Evolutionary conservation across 2,888 invertebrate species (phyloP).

Genomic region (Drosophila anomalata): DNA sequence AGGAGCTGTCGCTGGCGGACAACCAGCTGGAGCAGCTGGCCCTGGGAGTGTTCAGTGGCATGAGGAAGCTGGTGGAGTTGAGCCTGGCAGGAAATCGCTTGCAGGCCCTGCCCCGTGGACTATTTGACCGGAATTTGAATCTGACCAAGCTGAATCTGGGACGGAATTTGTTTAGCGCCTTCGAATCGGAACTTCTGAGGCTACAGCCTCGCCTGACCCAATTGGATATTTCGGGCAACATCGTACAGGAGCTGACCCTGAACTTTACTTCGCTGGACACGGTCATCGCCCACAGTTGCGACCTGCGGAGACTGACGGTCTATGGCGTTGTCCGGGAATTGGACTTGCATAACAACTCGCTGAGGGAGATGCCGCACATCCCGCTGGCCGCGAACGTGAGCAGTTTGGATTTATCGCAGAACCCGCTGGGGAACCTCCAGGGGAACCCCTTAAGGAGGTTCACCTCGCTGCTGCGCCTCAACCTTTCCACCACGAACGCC

Average conservation of each 20-base stretch:
- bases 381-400: conserved; percentile 79
- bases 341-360: conserved; percentile 81
- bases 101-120: conserved; percentile 68
- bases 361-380: conserved; percentile 81
- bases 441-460: conserved; percentile 79
- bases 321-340: conserved; percentile 76
- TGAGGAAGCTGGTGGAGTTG: conserved; percentile 77
- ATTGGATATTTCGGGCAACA: conserved; percentile 81
- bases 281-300: conserved; percentile 76
- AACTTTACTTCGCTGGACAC: conserved; percentile 75
- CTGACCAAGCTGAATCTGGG: conserved; percentile 78
- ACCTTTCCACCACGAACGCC: conserved; percentile 76
- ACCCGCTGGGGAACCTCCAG: conserved; percentile 80
- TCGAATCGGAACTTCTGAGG: conserved; percentile 80
- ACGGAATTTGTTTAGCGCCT: conserved; percentile 75
- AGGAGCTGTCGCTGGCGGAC: conserved; percentile 74
- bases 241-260: conserved; percentile 77
- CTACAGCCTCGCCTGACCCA: conserved; percentile 68
- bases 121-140: conserved; percentile 79
- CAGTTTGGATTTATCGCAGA: conserved; percentile 77
- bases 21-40: conserved; percentile 77
- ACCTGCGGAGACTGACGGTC: conserved; percentile 77
- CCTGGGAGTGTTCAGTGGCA: conserved; percentile 64
- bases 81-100: conserved; percentile 79
- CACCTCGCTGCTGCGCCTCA: conserved; percentile 74